phyloP scores from a whole-genome alignment of 2,888 invertebrate genomes.

The Dysmachus trigonus region DNA sequence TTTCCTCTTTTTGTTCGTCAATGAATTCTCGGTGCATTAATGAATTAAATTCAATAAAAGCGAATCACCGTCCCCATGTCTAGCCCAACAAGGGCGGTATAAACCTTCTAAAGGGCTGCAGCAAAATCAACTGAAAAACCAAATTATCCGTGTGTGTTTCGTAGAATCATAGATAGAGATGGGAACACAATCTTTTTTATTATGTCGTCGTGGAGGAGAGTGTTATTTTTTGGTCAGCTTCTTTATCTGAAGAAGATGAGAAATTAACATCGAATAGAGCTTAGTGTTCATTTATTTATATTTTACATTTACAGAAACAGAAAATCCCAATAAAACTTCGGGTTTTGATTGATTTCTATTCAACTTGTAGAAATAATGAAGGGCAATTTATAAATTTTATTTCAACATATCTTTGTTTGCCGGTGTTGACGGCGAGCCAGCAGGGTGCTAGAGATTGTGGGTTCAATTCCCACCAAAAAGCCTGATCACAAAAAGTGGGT shows the following conservation, averaged over 20 bases:
- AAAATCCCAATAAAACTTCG: not conserved
- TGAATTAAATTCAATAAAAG: slow-evolving; percentile 50
- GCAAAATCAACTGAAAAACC: slow-evolving; percentile 19
- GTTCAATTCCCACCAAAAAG: no score
- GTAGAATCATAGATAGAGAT: not conserved
- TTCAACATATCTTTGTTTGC: not conserved
- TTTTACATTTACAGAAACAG: not conserved
- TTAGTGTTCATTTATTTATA: not conserved
- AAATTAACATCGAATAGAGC: not conserved
- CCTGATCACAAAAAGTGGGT: no score
- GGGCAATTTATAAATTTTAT: not conserved
- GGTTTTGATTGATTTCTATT: not conserved
- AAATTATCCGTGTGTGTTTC: slow-evolving; percentile 37
- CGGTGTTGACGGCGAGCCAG: no score
- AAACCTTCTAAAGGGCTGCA: slow-evolving; percentile 14
- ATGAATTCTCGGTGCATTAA: slow-evolving; percentile 48
- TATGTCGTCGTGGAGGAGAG: not conserved
- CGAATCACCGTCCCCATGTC: slow-evolving; percentile 5
- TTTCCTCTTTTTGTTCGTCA: slow-evolving; percentile 27
- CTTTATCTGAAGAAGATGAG: not conserved
- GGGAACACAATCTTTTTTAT: not conserved
- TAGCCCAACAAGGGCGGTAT: not conserved
- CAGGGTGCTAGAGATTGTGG: no score
- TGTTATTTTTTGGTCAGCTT: not conserved
- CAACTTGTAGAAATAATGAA: not conserved